A percentile compares a stretch with the other conserved stretches of the same genome.
phyloP scores from a whole-genome alignment of 2,797 vertebrate genomes.

The Erithacus rubecula region DNA sequence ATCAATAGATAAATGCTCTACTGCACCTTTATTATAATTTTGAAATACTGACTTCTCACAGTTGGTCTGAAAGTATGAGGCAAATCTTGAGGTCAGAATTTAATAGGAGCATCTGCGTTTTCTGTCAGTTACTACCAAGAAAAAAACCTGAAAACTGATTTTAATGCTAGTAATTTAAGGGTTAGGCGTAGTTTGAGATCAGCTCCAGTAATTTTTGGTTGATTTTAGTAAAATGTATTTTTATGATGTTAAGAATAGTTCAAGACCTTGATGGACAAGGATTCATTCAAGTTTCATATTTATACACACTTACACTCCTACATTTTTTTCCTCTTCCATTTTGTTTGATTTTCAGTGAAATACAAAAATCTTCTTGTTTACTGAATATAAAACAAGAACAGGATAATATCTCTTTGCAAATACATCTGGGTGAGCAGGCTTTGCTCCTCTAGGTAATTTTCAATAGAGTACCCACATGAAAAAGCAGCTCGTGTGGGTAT shows the following conservation, averaged over 20 bases:
- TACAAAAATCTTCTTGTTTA: background rate
- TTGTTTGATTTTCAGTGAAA: background rate
- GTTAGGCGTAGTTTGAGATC: background rate
- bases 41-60: background rate
- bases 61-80: background rate
- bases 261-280: background rate
- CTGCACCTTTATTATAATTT: background rate
- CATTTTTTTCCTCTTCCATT: background rate
- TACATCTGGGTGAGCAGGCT: background rate
- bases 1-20: constrained; percentile 8
- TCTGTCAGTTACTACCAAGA: background rate
- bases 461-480: background rate
- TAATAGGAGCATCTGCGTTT: background rate
- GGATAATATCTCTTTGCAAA: background rate
- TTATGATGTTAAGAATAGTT: background rate
- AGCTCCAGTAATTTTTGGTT: background rate
- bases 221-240: background rate
- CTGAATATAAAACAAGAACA: background rate
- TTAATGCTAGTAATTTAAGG: background rate
- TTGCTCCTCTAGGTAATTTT: background rate
- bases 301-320: fast-evolving
- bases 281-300: background rate
- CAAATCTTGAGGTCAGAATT: constrained; percentile 34
- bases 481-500: background rate
- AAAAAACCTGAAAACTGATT: background rate